These are phyloP conservation scores for Henricia sp. DNA, from an alignment of 53 echinoderm and acorn worm species.

Conservation along the genomic window DNA sequence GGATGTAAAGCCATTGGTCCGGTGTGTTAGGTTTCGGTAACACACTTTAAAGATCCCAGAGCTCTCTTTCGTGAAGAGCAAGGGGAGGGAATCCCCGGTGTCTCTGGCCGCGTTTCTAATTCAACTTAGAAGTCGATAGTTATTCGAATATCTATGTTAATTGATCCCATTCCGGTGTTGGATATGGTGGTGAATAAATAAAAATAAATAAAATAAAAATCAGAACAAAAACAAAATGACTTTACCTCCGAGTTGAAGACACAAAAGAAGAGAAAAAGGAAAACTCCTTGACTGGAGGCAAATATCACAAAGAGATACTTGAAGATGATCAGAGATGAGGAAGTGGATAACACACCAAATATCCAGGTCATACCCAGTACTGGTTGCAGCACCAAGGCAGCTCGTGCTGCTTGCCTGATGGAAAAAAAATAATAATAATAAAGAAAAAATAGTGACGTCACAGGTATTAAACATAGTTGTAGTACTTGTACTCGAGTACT, in stretches of 20 bases:
- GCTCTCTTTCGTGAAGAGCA: too few relatives aligned
- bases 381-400: constrained; percentile 18
- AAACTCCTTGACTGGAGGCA: not conserved
- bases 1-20: too few relatives aligned
- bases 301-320: not conserved
- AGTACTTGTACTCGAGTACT: too few relatives aligned
- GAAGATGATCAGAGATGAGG: not conserved
- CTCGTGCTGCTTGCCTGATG: not conserved
- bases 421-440: not conserved
- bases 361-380: constrained; percentile 11
- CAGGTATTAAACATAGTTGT: too few relatives aligned
- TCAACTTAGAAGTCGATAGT: too few relatives aligned
- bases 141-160: too few relatives aligned
- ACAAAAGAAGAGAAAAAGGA: not conserved
- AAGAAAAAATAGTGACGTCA: too few relatives aligned
- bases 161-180: not conserved
- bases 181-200: not conserved
- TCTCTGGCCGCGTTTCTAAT: too few relatives aligned
- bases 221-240: not conserved
- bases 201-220: not conserved
- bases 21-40: too few relatives aligned
- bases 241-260: not conserved
- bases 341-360: not conserved
- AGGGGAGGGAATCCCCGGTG: too few relatives aligned
- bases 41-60: too few relatives aligned